A percentile compares a stretch with the other conserved stretches of the same genome.
These are phyloP conservation scores for Sylvicapra grimmia DNA, from an alignment of 2,113 vertebrate genomes.

Conservation along the genomic window DNA sequence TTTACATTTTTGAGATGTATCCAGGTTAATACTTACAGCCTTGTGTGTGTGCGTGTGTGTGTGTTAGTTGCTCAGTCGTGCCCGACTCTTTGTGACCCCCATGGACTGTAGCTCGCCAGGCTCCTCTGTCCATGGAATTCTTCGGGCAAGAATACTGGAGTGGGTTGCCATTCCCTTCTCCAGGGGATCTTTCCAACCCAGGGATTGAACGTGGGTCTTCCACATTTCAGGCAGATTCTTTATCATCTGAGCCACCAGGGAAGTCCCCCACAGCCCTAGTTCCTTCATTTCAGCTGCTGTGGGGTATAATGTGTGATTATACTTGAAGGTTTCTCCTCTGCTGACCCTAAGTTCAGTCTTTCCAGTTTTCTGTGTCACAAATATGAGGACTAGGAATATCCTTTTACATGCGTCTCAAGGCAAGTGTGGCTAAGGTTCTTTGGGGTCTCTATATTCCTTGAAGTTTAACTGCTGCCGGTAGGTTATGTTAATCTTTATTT, in stretches of 20 bases:
- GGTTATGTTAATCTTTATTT: neutral
- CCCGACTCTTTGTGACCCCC: neutral
- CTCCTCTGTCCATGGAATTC: neutral
- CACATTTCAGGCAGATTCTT: neutral
- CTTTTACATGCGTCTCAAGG: neutral
- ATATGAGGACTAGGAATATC: neutral
- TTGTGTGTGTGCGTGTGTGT: neutral
- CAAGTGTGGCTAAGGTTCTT: neutral
- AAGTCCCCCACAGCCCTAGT: neutral
- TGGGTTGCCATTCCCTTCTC: neutral
- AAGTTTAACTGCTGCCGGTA: neutral
- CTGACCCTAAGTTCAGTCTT: neutral
- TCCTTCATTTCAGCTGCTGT: neutral
- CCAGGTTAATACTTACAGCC: neutral
- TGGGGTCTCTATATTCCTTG: neutral
- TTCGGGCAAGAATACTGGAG: neutral
- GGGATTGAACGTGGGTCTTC: neutral
- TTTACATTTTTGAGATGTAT: neutral
- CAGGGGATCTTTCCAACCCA: neutral
- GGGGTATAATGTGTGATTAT: neutral
- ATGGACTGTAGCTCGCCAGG: neutral
- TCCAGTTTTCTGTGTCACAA: neutral
- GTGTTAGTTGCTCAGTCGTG: neutral
- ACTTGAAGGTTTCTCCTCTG: neutral
- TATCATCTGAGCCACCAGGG: neutral